Evolutionary conservation across 2,113 vertebrate species (phyloP), one percentile per base, ranked within the genome.

Genomic region (Pontoporia blainvillei): DNA sequence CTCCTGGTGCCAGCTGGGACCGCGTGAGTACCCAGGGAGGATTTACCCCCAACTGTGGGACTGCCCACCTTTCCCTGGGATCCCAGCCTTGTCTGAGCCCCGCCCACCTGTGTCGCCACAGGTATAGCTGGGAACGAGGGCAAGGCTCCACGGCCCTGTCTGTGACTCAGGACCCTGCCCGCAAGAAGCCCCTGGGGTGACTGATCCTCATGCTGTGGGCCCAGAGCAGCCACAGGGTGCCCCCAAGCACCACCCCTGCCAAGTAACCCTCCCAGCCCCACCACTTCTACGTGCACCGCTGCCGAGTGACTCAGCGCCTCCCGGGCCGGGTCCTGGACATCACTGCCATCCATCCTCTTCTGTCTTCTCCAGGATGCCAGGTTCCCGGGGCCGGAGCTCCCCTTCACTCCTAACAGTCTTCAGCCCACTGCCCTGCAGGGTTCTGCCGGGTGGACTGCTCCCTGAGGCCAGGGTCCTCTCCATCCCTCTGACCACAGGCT

Each of bases 101-200:
- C 23, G 41, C 52, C 27, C 92, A 12, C 86, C 31, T 89, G 8
- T 69, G 4, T 97, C 96, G 95, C 95, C 75, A 64, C 92, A 99
- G 99, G 97, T 99, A 99, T 78, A 46, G 57, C 93, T 99, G 99
- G 99, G 98, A 98, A 72, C 99, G 99, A 97, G 91, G 97, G 41
- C 97, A 98, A 59, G 98, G 98, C n/a, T 99, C 98, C 11, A 44
- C 99, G 36, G 99, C 99, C 5, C 98, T 99, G 83, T 98, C 98
- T 87, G 96, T 99, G 61, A 96, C 98, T 84, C 99, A 99, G 98
- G 99, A 99, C 94, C 99, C 99, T 7, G 98, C 98, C 93, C 95
- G 98, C 97, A 99, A 99, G 97, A 99, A 98, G 98, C 96, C 98
- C 15, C 49, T 93, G 72, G 49, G 62, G 64, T 97, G 52, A 76